Percentiles rank a stretch among this genome's conserved stretches.
Evolutionary conservation across 2,797 vertebrate genomes (phyloP).

Genomic region (Microctenopoma stevenorrisi): DNA sequence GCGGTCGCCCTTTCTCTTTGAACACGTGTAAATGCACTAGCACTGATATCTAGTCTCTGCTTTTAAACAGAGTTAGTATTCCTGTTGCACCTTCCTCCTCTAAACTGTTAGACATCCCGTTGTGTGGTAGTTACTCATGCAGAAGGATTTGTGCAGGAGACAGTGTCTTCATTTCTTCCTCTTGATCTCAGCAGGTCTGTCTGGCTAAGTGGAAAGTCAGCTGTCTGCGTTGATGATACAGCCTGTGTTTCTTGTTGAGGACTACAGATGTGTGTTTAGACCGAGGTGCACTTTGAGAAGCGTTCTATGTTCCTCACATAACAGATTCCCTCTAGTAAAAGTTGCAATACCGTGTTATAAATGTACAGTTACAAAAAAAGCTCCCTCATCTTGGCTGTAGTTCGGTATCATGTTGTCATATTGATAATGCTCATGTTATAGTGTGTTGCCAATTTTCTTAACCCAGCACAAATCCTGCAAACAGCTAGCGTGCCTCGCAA

Average conservation of each 20-base stretch:
- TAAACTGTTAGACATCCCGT: conserved; percentile 39
- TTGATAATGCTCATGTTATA: background rate
- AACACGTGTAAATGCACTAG: conserved; percentile 28
- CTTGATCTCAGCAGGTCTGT: conserved; percentile 43
- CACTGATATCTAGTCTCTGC: conserved; percentile 11
- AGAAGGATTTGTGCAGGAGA: conserved; percentile 59
- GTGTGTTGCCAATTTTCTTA: background rate
- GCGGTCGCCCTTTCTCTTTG: conserved; percentile 3
- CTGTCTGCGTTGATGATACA: conserved; percentile 29
- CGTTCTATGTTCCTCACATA: conserved; percentile 17
- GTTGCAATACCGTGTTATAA: background rate
- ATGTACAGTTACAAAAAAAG: background rate
- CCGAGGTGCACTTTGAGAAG: conserved; percentile 23
- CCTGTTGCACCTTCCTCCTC: background rate
- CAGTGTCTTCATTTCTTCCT: conserved; percentile 35
- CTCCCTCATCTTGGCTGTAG: no score
- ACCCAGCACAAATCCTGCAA: background rate
- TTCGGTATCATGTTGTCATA: background rate
- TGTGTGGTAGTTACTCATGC: conserved; percentile 60
- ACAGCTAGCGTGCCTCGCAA: background rate
- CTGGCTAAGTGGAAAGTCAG: conserved; percentile 40
- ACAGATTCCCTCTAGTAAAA: conserved; percentile 22
- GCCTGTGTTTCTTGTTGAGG: conserved; percentile 21
- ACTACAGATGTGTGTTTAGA: conserved; percentile 32
- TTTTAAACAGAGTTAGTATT: conserved; percentile 17